phyloP scores from a whole-genome alignment of 1,140 invertebrate genomes.

The Dendroctonus ponderosae region DNA sequence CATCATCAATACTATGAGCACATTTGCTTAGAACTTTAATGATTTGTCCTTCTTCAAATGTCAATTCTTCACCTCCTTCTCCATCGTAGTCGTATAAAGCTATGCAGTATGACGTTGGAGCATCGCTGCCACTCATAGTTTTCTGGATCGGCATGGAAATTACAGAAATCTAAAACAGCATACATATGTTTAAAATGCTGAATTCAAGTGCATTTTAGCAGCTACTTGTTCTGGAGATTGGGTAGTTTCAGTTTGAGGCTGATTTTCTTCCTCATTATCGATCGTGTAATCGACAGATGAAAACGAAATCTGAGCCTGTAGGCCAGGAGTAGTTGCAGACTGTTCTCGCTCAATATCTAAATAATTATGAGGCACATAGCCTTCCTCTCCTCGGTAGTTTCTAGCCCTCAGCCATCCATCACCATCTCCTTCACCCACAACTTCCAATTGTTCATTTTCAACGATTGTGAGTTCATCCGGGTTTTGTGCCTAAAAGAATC shows the following conservation, averaged over 20 bases:
- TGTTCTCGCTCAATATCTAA: conserved; percentile 72
- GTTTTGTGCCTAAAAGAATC: conserved; percentile 79
- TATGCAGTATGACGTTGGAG: conserved; percentile 70
- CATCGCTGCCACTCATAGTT: conserved; percentile 48
- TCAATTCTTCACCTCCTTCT: conserved; percentile 82
- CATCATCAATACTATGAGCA: conserved; percentile 89
- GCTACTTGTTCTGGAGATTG: conserved; percentile 63
- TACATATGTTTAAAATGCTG: conserved; percentile 56
- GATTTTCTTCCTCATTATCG: conserved; percentile 67
- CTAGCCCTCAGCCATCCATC: conserved; percentile 93
- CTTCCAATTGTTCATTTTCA: conserved; percentile 89
- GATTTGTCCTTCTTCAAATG: conserved; percentile 84
- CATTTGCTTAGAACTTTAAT: conserved; percentile 69
- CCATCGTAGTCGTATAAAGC: conserved; percentile 91
- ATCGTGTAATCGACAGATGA: conserved; percentile 92
- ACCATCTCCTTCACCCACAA: conserved; percentile 91
- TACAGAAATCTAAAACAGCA: conserved; percentile 56
- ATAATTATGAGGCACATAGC: conserved; percentile 94
- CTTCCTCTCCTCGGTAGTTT: conserved; percentile 88
- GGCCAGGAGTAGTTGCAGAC: conserved; percentile 52
- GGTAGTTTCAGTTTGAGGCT: conserved; percentile 53
- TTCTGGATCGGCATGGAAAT: conserved; percentile 39
- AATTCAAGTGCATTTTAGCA: conserved; percentile 33
- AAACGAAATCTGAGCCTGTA: conserved; percentile 77
- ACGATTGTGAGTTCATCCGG: conserved; percentile 90